Base-by-base conservation (phyloP, 1,140 invertebrate genomes). In the Dreissena polymorpha region DNA sequence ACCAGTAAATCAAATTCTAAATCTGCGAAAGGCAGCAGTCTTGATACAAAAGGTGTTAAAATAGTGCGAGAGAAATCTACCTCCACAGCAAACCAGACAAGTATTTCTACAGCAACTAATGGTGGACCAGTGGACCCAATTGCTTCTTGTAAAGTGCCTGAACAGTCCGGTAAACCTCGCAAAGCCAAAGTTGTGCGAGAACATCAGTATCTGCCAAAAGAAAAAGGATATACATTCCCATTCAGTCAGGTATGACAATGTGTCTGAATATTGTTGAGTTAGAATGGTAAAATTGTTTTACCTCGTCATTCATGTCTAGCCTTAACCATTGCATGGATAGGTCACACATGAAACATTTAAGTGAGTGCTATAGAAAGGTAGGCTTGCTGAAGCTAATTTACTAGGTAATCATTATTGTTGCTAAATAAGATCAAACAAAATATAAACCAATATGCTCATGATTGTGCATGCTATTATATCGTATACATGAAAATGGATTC, bases 171-270 rank as follows among this genome's bases (percentile, higher is more conserved):
- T 25, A 27, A 81, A 13, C 87, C 86, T 21, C 64, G 86, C 5
- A 86, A 85, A 50, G 86, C 87, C 21, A 72, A 73, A 27, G 87
- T 91, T 25, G 81, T 87, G 25, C 70, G 90, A 73, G 90, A 90
- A 55, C 81, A 77, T 10, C 79, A 87, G 50, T 78, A 87, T 39
- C 80, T 76, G n/a, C 86, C 83, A 6, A 50, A 50, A 12, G 63
- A 77, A 10, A 83, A 60, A 64, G 83, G 88, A 50, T 91, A 90
- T 75, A 86, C 84, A n/a, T 91, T 85, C 70, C 90, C 90, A 39
- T 91, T 90, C 68, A 53, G 60, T 51, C 39, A 81, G 65, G 76
- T 78, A 18, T 53, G 75, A 53, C n/a, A n/a, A n/a, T n/a, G 18
- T 63, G 6, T 63, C 23, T 5, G 60, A 63, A 2, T 63, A n/a